phyloP scores from a whole-genome alignment of 1,140 invertebrate species.

The Euura saliciscinereae region DNA sequence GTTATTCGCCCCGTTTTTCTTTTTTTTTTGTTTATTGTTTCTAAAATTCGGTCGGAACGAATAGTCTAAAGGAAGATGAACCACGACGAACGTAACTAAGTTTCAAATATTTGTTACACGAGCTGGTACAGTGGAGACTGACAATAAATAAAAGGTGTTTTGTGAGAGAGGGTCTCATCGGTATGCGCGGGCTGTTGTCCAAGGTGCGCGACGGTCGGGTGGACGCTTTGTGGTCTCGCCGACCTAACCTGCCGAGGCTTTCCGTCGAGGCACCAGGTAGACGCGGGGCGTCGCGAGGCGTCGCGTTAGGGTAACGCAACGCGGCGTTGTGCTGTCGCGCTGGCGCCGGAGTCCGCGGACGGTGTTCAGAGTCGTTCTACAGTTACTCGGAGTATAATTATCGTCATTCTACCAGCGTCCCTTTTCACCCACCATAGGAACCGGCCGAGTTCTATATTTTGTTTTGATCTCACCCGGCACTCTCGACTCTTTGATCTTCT shows the following conservation, averaged over 20 bases:
- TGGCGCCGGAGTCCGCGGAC: background rate
- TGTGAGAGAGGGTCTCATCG: conserved; percentile 43
- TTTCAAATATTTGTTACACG: no score
- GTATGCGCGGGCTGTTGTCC: conserved; percentile 43
- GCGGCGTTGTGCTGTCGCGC: background rate
- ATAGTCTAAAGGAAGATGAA: no score
- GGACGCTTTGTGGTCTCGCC: conserved; percentile 30
- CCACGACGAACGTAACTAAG: no score
- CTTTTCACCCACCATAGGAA: background rate
- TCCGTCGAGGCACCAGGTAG: background rate
- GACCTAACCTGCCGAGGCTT: background rate
- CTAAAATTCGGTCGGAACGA: no score
- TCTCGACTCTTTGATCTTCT: conserved; percentile 36
- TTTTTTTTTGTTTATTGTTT: background rate
- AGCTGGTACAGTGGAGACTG: no score
- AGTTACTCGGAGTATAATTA: conserved; percentile 10
- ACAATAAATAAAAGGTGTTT: no score
- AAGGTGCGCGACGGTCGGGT: conserved; percentile 35
- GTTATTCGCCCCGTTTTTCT: background rate
- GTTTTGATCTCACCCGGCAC: conserved; percentile 8
- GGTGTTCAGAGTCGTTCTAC: background rate
- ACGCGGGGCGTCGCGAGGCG: background rate
- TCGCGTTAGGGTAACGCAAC: background rate
- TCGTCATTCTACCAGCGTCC: conserved; percentile 2
- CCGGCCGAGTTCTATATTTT: conserved; percentile 2